Evolutionary conservation across 2,888 invertebrate genomes (phyloP).

Genomic region (Meandrusa payeni): DNA sequence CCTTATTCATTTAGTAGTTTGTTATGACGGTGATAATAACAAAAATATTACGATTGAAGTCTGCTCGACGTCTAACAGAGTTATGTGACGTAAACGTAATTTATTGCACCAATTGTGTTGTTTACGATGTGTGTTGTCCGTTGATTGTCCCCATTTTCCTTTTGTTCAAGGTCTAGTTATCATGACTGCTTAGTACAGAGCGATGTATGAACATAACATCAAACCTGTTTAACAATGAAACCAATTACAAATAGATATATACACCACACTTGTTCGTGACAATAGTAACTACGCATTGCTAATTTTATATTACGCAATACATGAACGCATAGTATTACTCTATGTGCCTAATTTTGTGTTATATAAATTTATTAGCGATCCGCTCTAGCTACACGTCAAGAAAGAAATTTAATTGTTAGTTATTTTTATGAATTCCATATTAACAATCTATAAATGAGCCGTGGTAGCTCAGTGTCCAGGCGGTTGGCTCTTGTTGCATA

Average conservation of each 20-base stretch:
- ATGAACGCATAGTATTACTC: no score
- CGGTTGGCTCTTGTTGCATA: no score
- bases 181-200: conserved; percentile 6
- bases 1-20: conserved; percentile 9
- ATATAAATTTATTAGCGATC: no score
- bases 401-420: no score
- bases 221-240: conserved; percentile 7
- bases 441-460: no score
- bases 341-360: no score
- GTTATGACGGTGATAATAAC: neutral
- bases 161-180: conserved; percentile 13
- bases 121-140: neutral
- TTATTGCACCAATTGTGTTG: no score
- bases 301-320: no score
- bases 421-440: no score
- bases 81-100: neutral
- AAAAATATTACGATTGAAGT: conserved; percentile 1
- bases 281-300: neutral
- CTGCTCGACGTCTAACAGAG: neutral
- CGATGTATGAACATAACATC: neutral
- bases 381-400: no score
- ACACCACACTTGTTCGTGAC: neutral
- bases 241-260: conserved; percentile 2
- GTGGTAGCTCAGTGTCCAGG: no score
- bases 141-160: conserved; percentile 2